Base-by-base conservation (phyloP, 2,113 vertebrate genomes). In the Cinclus mexicanus region DNA sequence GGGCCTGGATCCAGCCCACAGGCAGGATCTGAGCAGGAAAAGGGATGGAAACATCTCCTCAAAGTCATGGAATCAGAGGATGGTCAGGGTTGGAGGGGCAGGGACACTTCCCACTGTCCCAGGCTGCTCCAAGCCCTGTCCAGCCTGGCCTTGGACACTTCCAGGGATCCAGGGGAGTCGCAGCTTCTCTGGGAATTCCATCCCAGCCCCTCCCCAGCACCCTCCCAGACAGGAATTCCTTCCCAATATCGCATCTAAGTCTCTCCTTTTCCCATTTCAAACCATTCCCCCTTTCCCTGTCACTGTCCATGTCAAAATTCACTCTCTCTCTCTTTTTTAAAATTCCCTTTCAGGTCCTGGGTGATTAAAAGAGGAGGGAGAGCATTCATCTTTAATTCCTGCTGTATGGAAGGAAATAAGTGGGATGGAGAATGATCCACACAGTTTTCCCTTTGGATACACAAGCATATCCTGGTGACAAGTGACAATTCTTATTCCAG, bases 61-160 rank as follows among this genome's bases (percentile, higher is more conserved):
- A 17, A 18, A 61, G 3, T 4, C 11, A 2, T 26, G 55, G 78
- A 25, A 41, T n/a, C 5, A 3, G 3, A 0, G 65, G 5, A 24
- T 20, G 46, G 33, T 3, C 0, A 1, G 33, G 50, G 12, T 13
- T 52, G 52, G 60, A 52, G 65, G 33, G 50, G 33, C 28, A 41
- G 46, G 24, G 28, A 29, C 28, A 2, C 0, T 9, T 68, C 0
- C 10, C 20, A 0, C 2, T 1, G 0, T 4, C 46, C 46, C 33
- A 46, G 68, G 16, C 0, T 39, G 33, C 23, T 82, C 69, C 74
- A 22, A 33, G 6, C 23, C 29, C n/a, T 1, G 1, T 67, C 60
- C 47, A 49, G 0, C 44, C 23, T 8, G 33, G 37, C 33, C 33
- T 44, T 1, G 60, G 60, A 0, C 26, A 29, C 11, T 46, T 1